Evolutionary conservation across 2,888 invertebrate genomes (phyloP).

Genomic region (Philonicus albiceps): DNA sequence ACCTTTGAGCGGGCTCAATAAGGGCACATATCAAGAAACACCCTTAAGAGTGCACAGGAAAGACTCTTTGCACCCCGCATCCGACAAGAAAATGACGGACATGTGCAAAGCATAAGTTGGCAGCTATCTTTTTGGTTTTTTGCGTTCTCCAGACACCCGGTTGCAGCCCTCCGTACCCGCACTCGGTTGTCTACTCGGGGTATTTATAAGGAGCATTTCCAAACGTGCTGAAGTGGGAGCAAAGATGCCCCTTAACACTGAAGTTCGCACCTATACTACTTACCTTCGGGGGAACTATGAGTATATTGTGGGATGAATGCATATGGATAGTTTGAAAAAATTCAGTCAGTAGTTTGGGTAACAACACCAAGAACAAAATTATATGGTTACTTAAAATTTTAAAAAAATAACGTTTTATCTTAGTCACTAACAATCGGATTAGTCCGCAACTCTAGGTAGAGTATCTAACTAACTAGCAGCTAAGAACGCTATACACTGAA

Average conservation of each 20-base stretch:
- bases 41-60: not conserved
- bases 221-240: not conserved
- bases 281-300: not conserved
- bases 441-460: no score
- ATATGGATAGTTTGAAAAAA: not conserved
- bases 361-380: no score
- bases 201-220: conserved; percentile 8
- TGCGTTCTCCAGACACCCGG: not conserved
- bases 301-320: not conserved
- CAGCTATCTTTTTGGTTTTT: not conserved
- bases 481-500: no score
- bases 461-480: no score
- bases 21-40: conserved; percentile 1
- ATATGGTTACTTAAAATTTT: no score
- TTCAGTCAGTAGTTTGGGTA: not conserved
- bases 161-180: not conserved
- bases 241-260: not conserved
- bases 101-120: conserved; percentile 1
- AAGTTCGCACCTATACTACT: not conserved
- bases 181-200: not conserved
- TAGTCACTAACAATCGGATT: no score
- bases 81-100: not conserved
- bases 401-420: no score
- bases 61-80: not conserved
- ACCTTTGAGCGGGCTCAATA: conserved; percentile 19